phyloP scores from a whole-genome alignment of 1,140 invertebrate genomes.

The Apis cerana region DNA sequence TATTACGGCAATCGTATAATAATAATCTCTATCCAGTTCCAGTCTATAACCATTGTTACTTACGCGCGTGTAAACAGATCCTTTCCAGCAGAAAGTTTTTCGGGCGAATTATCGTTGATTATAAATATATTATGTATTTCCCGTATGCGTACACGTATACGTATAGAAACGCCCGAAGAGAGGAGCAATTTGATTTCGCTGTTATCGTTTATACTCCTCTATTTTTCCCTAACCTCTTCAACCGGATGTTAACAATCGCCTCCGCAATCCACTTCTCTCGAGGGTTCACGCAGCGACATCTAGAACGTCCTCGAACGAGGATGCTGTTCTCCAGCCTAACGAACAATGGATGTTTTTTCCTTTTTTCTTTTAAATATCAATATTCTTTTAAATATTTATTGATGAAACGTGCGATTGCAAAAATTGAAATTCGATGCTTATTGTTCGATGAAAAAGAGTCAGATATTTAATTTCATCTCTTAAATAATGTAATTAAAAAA shows the following conservation, averaged over 20 bases:
- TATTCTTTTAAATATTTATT: too few relatives aligned
- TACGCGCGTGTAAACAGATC: slow-evolving; percentile 40
- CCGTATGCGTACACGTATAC: too few relatives aligned
- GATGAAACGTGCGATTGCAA: too few relatives aligned
- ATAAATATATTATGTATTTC: neutral
- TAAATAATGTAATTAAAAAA: too few relatives aligned
- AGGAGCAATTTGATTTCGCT: slow-evolving; percentile 39
- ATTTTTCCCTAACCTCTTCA: slow-evolving; percentile 11
- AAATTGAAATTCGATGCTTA: too few relatives aligned
- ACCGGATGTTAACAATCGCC: neutral
- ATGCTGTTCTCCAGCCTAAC: neutral
- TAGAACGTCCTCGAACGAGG: slow-evolving; percentile 6
- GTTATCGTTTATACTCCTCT: slow-evolving; percentile 14
- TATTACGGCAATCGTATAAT: slow-evolving; percentile 64
- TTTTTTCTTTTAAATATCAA: too few relatives aligned
- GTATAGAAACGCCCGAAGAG: slow-evolving; percentile 26
- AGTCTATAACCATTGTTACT: slow-evolving; percentile 57
- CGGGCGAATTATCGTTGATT: slow-evolving; percentile 13
- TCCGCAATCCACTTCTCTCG: slow-evolving; percentile 43
- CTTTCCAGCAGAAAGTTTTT: slow-evolving; percentile 44
- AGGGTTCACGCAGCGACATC: neutral
- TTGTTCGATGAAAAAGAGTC: too few relatives aligned
- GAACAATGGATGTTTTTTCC: too few relatives aligned
- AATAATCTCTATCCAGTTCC: slow-evolving; percentile 55
- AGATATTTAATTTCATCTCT: too few relatives aligned